These are phyloP conservation scores for human DNA, from an alignment of 2,113 vertebrate genomes.

Conservation along the genomic window GRCh38 chr2:40507001-40507500, in stretches of 20 bases:
- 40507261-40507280: neutral
- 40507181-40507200: slow-evolving; percentile 33
- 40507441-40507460: neutral
- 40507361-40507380: neutral
- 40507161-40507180: neutral
- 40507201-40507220: slow-evolving; percentile 23
- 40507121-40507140: slow-evolving; percentile 33
- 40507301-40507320: neutral
- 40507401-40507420: neutral
- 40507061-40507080: neutral
- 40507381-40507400: neutral
- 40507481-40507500: neutral
- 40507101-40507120: slow-evolving; percentile 45
- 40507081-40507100: neutral
- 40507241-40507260: neutral
- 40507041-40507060: neutral
- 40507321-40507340: neutral
- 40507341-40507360: neutral
- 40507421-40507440: neutral
- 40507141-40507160: neutral
- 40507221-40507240: neutral
- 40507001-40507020: neutral
- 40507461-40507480: neutral
- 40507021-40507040: neutral
- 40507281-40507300: neutral